A percentile compares a stretch with the other conserved stretches of the same genome.
Evolutionary conservation across 2,797 vertebrate genomes (phyloP).

Genomic region (Lepilemur septentrionalis): DNA sequence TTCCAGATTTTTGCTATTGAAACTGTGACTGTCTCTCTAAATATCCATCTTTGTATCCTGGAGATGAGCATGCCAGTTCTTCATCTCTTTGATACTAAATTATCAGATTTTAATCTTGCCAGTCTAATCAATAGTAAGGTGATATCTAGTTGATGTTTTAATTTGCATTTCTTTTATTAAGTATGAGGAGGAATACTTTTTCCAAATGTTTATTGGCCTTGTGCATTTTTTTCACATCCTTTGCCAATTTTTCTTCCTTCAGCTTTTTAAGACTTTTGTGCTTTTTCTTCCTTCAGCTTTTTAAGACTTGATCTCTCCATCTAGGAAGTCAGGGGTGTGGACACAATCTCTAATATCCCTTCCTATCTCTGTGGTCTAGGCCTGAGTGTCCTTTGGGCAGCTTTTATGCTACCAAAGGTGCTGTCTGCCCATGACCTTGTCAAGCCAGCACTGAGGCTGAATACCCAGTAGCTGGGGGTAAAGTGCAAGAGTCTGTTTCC

Average conservation of each 20-base stretch:
- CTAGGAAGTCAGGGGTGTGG: not conserved
- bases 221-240: slow-evolving; percentile 15
- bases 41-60: not conserved
- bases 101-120: not conserved
- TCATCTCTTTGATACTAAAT: not conserved
- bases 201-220: not conserved
- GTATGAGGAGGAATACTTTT: not conserved
- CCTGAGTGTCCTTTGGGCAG: not conserved
- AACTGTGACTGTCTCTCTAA: not conserved
- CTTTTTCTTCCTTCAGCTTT: not conserved
- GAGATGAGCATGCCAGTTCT: not conserved
- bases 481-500: not conserved
- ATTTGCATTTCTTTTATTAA: slow-evolving; percentile 19
- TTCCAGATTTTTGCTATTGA: not conserved
- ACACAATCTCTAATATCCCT: not conserved
- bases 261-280: not conserved
- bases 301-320: not conserved
- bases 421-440: not conserved
- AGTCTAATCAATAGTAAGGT: not conserved
- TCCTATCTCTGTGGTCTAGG: not conserved
- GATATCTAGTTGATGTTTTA: not conserved
- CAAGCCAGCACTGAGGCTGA: not conserved
- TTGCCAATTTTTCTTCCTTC: not conserved
- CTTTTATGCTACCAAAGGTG: not conserved
- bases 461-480: not conserved